These are phyloP conservation scores for Ahaetulla prasina DNA, from an alignment of 2,113 vertebrate genomes.

Conservation along the genomic window DNA sequence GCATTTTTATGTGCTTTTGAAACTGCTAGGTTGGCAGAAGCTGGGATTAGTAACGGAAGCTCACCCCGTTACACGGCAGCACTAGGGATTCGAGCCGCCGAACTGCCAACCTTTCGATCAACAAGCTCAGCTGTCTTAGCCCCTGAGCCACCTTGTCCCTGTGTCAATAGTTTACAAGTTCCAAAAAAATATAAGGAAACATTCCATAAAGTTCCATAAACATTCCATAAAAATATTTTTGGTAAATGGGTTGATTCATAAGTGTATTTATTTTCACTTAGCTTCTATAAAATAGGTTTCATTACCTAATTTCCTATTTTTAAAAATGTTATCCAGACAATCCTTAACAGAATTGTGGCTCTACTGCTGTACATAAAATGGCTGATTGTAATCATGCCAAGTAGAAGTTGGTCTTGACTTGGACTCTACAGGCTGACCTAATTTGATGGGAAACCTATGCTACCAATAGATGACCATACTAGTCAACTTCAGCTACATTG, in stretches of 20 bases:
- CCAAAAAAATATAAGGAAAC: not conserved
- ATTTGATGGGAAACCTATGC: slow-evolving; percentile 23
- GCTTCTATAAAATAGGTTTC: not conserved
- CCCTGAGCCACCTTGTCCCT: too few relatives aligned
- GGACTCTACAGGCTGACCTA: slow-evolving; percentile 34
- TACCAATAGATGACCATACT: slow-evolving; percentile 14
- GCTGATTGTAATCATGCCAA: slow-evolving; percentile 18
- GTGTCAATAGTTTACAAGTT: not conserved
- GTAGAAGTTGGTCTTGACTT: slow-evolving; percentile 28
- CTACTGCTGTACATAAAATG: slow-evolving; percentile 37
- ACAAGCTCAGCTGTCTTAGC: too few relatives aligned
- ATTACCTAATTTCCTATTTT: not conserved
- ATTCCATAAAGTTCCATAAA: not conserved
- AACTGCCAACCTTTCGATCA: too few relatives aligned
- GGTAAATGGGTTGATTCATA: not conserved
- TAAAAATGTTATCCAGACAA: slow-evolving; percentile 22
- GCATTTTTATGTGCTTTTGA: too few relatives aligned
- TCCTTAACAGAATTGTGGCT: slow-evolving; percentile 41
- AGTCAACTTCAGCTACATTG: not conserved
- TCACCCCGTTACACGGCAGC: too few relatives aligned
- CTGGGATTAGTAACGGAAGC: too few relatives aligned
- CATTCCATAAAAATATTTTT: not conserved
- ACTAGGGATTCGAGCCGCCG: too few relatives aligned
- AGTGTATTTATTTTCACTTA: not conserved
- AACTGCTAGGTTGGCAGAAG: too few relatives aligned